These are phyloP conservation scores for Zalophus californianus DNA, from an alignment of 2,797 vertebrate genomes.

Conservation along the genomic window DNA sequence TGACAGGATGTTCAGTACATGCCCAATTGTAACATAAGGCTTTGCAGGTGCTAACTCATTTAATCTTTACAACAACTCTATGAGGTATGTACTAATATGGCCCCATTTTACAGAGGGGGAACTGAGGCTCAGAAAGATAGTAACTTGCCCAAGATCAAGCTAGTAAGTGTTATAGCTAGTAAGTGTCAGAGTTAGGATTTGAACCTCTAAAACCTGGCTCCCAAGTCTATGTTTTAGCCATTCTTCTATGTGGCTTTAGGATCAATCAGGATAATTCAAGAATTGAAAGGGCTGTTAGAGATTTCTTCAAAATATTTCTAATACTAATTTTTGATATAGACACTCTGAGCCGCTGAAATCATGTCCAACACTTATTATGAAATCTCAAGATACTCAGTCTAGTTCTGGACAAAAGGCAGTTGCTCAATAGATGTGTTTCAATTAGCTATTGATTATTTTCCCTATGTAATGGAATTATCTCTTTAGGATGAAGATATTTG, in stretches of 20 bases:
- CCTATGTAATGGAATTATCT: background rate
- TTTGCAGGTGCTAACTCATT: background rate
- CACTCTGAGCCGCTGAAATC: background rate
- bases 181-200: background rate
- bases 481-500: background rate
- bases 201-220: background rate
- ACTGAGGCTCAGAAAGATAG: background rate
- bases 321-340: background rate
- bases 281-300: background rate
- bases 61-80: background rate
- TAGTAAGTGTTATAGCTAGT: background rate
- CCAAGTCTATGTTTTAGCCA: background rate
- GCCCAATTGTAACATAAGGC: background rate
- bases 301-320: slow-evolving; percentile 2
- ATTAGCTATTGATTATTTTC: background rate
- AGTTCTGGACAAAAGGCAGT: background rate
- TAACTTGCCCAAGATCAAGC: background rate
- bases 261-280: background rate
- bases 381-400: background rate
- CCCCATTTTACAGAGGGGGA: background rate
- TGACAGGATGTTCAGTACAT: background rate
- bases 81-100: background rate
- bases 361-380: background rate
- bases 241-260: background rate
- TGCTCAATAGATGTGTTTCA: background rate